Base-by-base conservation (phyloP, 2,113 vertebrate species). In the Eclectus roratus region DNA sequence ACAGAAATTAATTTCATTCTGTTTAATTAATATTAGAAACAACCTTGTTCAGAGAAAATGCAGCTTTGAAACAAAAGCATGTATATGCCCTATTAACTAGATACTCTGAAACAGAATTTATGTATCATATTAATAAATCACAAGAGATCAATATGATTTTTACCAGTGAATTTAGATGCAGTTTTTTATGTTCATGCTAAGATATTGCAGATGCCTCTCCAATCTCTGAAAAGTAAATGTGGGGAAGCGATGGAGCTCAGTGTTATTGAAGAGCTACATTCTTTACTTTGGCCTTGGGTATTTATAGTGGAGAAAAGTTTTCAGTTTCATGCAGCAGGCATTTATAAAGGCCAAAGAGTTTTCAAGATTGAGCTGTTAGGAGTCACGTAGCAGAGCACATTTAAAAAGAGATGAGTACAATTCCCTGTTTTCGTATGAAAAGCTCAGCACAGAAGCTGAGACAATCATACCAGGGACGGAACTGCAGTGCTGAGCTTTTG, bases 1-100 rank as follows among this genome's bases (percentile, higher is more conserved):
- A 91, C 43, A 95, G 85, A 98, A 97, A 97, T 96, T 96, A 97
- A 95, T 94, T 93, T 91, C 88, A 97, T 97, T 97, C 96, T 16
- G 50, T 91, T 96, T 97, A 97, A 91, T 93, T 95, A 94, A 93
- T 95, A 96, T 95, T 91, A 78, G 93, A 95, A 72, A 70, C 85
- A 95, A 80, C 66, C 93, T 95, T 95, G 37, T 97, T 97, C 95
- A 88, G 71, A 96, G 70, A 69, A 89, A 96, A 90, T 17, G 76
- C 44, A 52, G 24, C 76, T 77, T 83, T 71, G 71, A 61, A 94
- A 93, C 53, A 95, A 72, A 89, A 94, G 82, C 58, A 85, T 56
- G 63, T 80, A 73, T 68, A 72, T 95, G 65, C 89, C 64, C 88
- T 52, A 85, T 91, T 90, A 85, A 27, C 69, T 69, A 9, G 53